Base-by-base conservation (phyloP, 2,113 vertebrate species). In the Chloebia gouldiae region DNA sequence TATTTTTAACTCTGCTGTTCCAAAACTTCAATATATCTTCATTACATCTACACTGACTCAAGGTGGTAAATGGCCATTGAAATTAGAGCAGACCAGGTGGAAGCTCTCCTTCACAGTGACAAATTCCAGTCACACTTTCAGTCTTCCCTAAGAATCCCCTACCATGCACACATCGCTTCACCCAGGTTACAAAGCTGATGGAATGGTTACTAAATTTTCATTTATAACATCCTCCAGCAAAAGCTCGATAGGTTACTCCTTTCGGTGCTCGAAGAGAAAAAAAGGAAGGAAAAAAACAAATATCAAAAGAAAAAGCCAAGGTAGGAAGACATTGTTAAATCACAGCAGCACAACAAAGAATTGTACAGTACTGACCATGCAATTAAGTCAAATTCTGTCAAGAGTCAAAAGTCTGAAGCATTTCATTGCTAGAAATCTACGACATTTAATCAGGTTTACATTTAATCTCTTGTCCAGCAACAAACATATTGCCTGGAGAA, bases 161-260 rank as follows among this genome's bases (percentile, higher is more conserved):
- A 53, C 45, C 89, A 98, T 3, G 71, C 99, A 99, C 99, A 99
- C 99, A 99, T 99, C 99, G 99, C 98, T 98, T 98, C 80, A 63
- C 98, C 98, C 98, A 98, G 98, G 98, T 98, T 97, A 98, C 99
- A 99, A 99, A 99, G 99, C 94, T 97, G 98, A 99, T 84, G 99
- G 99, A 99, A 99, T 98, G 94, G 98, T 98, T 98, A 98, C 98
- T 99, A 99, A 99, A 99, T 99, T 99, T 99, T 98, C 99, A 99
- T 99, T 99, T 99, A 99, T 99, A 99, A 99, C 99, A 99, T 99
- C 99, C 99, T 99, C 98, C 99, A 99, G 98, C 99, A 99, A 99
- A 99, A 99, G 99, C 99, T 99, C 98, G 98, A 98, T 99, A 99
- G 99, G 99, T 99, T 99, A 99, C 99, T 99, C 99, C 99, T 99